These are phyloP conservation scores for Lasioglossum marginatum DNA, from an alignment of 2,888 invertebrate genomes.

Conservation along the genomic window DNA sequence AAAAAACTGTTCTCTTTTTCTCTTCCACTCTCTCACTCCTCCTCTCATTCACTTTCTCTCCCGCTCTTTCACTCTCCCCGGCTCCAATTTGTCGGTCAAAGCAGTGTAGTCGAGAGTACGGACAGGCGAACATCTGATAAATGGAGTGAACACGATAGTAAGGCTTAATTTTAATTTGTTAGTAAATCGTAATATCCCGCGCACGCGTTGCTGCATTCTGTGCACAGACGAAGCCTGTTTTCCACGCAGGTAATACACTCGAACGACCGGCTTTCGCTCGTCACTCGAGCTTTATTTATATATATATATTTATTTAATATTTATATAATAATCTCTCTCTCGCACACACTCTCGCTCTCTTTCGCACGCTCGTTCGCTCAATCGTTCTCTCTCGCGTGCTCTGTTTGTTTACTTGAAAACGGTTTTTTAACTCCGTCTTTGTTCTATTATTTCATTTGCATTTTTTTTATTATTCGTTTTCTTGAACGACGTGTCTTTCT, in stretches of 20 bases:
- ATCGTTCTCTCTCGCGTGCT: background rate
- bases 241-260: constrained; percentile 55
- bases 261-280: constrained; percentile 32
- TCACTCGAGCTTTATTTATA: constrained; percentile 33
- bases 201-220: constrained; percentile 33
- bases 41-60: constrained; percentile 16
- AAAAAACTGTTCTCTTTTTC: constrained; percentile 21
- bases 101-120: constrained; percentile 72
- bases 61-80: constrained; percentile 35
- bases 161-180: constrained; percentile 73
- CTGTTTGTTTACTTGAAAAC: constrained; percentile 45
- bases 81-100: constrained; percentile 53
- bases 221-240: constrained; percentile 53
- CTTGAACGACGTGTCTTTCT: constrained; percentile 44
- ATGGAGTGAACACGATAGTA: constrained; percentile 74
- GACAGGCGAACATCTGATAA: constrained; percentile 73
- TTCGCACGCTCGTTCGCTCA: background rate
- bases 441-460: constrained; percentile 15
- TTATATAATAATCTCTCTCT: constrained; percentile 21
- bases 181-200: constrained; percentile 68
- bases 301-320: constrained; percentile 8
- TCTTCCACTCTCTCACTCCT: background rate
- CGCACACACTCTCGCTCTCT: background rate
- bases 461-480: constrained; percentile 14
- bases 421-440: constrained; percentile 21